Conservation (phyloP, 1,140 invertebrate species). For the Parapsyche elsis region DNA sequence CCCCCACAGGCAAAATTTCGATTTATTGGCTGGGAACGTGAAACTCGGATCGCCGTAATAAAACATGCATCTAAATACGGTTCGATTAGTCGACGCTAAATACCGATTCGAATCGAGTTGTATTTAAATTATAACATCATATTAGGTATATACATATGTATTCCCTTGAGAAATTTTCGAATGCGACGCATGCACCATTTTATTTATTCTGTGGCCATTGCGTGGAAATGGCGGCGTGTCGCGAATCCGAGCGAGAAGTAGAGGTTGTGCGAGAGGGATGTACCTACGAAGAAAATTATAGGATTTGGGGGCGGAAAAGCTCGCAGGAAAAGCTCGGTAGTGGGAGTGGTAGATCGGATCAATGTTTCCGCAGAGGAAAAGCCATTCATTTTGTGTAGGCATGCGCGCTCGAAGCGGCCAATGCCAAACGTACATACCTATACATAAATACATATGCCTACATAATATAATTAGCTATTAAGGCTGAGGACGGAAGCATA, state of each 20-base stretch:
- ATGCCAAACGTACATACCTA: neutral
- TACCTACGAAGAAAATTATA: neutral
- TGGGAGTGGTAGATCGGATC: slow-evolving; percentile 39
- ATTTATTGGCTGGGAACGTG: slow-evolving; percentile 20
- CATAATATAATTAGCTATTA: no score
- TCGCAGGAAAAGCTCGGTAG: neutral
- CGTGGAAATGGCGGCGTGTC: slow-evolving; percentile 38
- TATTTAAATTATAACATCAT: neutral
- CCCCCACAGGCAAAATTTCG: neutral
- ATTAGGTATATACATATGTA: no score
- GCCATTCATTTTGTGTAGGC: slow-evolving; percentile 48
- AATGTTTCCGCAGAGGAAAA: slow-evolving; percentile 53
- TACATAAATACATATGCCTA: neutral
- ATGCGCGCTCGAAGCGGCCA: slow-evolving; percentile 38
- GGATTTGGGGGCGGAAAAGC: neutral
- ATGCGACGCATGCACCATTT: slow-evolving; percentile 18
- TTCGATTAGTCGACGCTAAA: neutral
- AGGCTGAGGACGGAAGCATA: no score
- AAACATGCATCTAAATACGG: slow-evolving; percentile 18
- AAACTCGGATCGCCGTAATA: slow-evolving; percentile 2
- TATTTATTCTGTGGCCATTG: neutral
- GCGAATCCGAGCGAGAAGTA: neutral
- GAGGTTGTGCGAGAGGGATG: neutral
- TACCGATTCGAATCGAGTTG: neutral
- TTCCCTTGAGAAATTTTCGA: no score